phyloP scores from a whole-genome alignment of 1,140 invertebrate genomes.

The Cepaea nemoralis region DNA sequence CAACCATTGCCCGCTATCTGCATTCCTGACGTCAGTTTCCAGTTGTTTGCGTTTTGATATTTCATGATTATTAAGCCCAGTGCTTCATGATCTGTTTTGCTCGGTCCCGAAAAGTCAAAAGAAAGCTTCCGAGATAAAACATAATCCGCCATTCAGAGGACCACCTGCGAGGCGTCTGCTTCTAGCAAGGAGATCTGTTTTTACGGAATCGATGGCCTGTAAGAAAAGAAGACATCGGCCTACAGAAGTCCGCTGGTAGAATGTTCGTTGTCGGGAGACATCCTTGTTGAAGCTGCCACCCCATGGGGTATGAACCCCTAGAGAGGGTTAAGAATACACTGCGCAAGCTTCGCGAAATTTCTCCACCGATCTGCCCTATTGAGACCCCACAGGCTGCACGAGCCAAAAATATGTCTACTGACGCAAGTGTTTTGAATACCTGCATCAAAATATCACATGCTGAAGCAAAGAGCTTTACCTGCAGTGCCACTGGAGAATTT shows the following conservation, averaged over 20 bases:
- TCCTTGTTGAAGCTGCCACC: background rate
- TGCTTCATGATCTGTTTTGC: background rate
- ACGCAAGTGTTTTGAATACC: background rate
- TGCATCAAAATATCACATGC: background rate
- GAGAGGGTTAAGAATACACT: background rate
- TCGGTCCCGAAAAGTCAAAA: background rate
- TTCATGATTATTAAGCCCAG: background rate
- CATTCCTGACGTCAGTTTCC: background rate
- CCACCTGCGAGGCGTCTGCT: background rate
- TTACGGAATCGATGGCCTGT: background rate
- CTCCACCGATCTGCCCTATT: background rate
- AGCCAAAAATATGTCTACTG: background rate
- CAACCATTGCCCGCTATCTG: background rate
- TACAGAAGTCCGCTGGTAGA: background rate
- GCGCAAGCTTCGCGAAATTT: background rate
- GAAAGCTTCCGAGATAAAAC: background rate
- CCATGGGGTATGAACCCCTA: background rate
- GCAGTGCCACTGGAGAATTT: background rate
- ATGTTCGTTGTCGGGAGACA: background rate
- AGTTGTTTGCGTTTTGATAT: background rate
- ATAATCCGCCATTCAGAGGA: background rate
- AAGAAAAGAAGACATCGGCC: background rate
- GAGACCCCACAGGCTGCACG: background rate
- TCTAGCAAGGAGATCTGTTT: background rate
- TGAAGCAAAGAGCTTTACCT: background rate